phyloP scores from a whole-genome alignment of 2,797 vertebrate genomes.

The Simalia tracyae region DNA sequence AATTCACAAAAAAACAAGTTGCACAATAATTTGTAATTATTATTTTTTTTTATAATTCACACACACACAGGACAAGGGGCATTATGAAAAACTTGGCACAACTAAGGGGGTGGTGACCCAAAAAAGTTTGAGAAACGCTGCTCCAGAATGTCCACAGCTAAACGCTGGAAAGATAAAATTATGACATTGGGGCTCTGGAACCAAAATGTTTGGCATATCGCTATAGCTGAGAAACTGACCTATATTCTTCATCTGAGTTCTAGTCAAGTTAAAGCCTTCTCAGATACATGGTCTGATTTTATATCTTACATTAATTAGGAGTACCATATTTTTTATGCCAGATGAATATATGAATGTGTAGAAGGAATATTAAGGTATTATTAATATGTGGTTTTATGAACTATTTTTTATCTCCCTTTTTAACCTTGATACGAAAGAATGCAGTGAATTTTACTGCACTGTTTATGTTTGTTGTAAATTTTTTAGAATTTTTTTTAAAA shows the following conservation, averaged over 20 bases:
- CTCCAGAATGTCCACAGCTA: too few relatives aligned
- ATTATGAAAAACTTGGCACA: neutral
- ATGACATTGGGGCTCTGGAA: too few relatives aligned
- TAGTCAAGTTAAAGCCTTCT: too few relatives aligned
- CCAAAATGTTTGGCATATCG: too few relatives aligned
- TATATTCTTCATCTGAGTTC: too few relatives aligned
- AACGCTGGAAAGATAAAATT: too few relatives aligned
- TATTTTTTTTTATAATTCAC: neutral
- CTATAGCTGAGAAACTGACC: too few relatives aligned
- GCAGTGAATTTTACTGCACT: neutral
- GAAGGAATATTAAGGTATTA: neutral
- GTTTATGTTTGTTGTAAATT: neutral
- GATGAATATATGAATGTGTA: neutral
- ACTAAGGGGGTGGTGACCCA: neutral
- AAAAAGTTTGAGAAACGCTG: neutral
- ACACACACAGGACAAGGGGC: neutral
- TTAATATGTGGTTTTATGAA: neutral
- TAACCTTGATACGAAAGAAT: neutral
- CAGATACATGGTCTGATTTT: too few relatives aligned
- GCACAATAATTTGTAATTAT: neutral
- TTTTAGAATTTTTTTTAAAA: neutral
- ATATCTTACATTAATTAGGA: neutral
- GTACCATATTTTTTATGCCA: too few relatives aligned
- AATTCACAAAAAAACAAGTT: neutral
- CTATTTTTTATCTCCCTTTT: neutral